Base-by-base conservation (phyloP, 37 sponge, comb jelly and placozoan species). In the Halisarca cf. caerulea region DNA sequence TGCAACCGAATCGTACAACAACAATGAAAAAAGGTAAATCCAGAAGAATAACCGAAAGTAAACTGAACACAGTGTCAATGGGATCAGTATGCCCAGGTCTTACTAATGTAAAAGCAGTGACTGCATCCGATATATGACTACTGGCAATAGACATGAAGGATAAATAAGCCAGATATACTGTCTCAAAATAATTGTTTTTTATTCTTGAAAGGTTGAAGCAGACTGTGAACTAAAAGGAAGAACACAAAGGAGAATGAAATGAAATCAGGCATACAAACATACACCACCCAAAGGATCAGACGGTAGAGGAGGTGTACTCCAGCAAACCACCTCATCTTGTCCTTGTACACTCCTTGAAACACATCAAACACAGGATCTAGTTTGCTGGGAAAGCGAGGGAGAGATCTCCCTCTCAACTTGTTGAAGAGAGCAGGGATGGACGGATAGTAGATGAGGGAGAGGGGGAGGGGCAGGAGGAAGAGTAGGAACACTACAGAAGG, bases 281-380 rank as follows among this genome's bases (percentile, higher is more conserved):
- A 23, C 32, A 28, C 71, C 1, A 36, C 24, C 71, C 71, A 69
- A 21, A 69, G 71, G 4, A 28, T 28, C 4, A 69, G 36, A 4
- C 71, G 71, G 33, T 69, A 69, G 36, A 69, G 33, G 1, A 69
- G 7, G 7, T 69, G 33, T 30, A 69, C 20, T 4, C 71, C 32
- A 2, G 71, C 71, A 69, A 69, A 69, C 20, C 20, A 69, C 2
- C 36, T 32, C 33, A 35, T 3, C 4, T 69, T 4, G 2, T 32
- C 20, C 71, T 69, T 69, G 36, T 35, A 69, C 37, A 69, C 71
- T 11, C 30, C 24, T 28, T 69, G 71, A 69, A 69, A 69, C 7
- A 69, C 71, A 69, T 69, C 71, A 69, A 69, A 69, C 33, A 69
- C 71, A 30, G 71, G 71, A 3, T 23, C 71, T 2, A 69, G 35